Evolutionary conservation across 2,797 vertebrate species (phyloP), one percentile per base, ranked within the genome.

Genomic region (Acanthornis magna): DNA sequence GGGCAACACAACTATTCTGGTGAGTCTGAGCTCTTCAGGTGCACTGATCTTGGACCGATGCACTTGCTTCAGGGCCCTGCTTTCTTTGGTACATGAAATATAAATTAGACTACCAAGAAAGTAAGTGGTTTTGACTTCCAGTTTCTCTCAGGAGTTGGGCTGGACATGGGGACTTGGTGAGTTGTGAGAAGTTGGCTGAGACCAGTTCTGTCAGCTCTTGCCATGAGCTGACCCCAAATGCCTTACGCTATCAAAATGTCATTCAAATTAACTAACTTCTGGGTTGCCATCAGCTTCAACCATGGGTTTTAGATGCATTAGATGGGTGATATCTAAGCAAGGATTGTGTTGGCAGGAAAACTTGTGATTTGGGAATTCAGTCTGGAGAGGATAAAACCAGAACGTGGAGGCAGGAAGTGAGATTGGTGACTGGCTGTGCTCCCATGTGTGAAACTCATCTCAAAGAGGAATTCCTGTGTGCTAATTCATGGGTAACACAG

Each of bases 1-100:
- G 85, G 98, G 98, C 60, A 98, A 99, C 92, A 97, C 95, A 47
- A 97, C 96, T 97, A 98, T 99, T 92, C 94, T 99, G 95, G 99
- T 99, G 98, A 93, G 99, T 94, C 65, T 77, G 51, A 87, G 48
- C 70, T 91, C 62, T 85, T 77, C 30, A 32, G 23, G 42, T 83
- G 65, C 27, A 16, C 68, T 88, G 19, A 19, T 60, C 43, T 72
- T 75, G 32, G 29, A 57, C 32, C 21, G 17, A 0, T 75, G 43
- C 74, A 23, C 32, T 77, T 88, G 12, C 29, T 77, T 80, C 25
- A 67, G 36, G 47, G 19, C 43, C 16, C 3, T 26, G 47, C 13
- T 71, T 82, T 45, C 34, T 87, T 51, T 80, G 16, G 21, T 71
- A 62, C 7, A 40, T 88, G 58, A 62, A 74, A 66, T 21, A 65